A percentile compares a stretch with the other conserved stretches of the same genome.
Conservation (phyloP, 2,797 vertebrate species). For the Molothrus ater region DNA sequence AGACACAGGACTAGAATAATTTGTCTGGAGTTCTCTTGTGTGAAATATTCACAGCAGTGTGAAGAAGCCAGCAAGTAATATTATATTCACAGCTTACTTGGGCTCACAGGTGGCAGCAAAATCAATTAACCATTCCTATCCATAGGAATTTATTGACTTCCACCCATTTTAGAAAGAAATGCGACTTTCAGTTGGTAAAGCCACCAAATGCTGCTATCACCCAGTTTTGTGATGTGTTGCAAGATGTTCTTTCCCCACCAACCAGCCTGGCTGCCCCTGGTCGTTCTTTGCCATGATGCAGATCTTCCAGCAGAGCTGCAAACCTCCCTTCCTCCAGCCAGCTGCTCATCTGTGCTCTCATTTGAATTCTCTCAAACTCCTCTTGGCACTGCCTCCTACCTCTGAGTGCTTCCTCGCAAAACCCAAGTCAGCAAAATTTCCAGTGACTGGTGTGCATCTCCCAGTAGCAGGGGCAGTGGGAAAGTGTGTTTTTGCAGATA, state of each 20-base stretch:
- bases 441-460: not conserved
- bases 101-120: slow-evolving; percentile 67
- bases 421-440: slow-evolving; percentile 26
- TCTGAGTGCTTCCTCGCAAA: slow-evolving; percentile 5
- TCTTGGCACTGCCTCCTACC: not conserved
- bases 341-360: not conserved
- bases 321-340: not conserved
- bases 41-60: slow-evolving; percentile 39
- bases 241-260: not conserved
- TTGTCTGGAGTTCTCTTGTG: slow-evolving; percentile 68
- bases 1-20: slow-evolving; percentile 64
- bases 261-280: not conserved
- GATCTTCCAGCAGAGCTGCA: too few species aligned
- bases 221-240: not conserved
- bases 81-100: slow-evolving; percentile 38
- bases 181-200: slow-evolving; percentile 11
- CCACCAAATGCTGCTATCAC: not conserved
- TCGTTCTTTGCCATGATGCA: not conserved
- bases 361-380: not conserved
- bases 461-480: not conserved
- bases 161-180: slow-evolving; percentile 53
- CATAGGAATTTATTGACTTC: slow-evolving; percentile 61
- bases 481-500: not conserved
- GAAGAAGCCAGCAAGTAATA: slow-evolving; percentile 57
- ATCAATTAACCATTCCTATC: slow-evolving; percentile 70